Evolutionary conservation across 2,888 invertebrate species (phyloP).

Genomic region (Synanthedon vespiformis): DNA sequence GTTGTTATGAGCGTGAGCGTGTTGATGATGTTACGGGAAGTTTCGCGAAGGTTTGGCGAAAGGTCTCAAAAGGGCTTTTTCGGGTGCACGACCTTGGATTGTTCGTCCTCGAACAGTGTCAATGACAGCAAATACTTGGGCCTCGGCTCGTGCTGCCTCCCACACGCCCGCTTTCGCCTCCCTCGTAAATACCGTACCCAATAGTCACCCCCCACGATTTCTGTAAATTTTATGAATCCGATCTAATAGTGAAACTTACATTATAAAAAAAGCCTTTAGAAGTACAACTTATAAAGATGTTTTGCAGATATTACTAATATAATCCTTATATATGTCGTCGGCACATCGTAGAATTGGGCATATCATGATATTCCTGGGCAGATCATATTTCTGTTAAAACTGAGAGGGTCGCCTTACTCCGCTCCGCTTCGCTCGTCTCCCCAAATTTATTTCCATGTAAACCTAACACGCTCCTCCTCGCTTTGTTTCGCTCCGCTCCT

Average conservation of each 20-base stretch:
- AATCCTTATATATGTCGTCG: too few species aligned
- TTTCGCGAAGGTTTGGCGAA: slow-evolving; percentile 1
- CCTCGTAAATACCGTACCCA: slow-evolving; percentile 13
- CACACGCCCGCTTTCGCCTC: slow-evolving; percentile 16
- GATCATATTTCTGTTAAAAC: too few species aligned
- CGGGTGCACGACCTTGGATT: slow-evolving; percentile 49
- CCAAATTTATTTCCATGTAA: too few species aligned
- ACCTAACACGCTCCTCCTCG: too few species aligned
- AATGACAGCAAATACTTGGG: slow-evolving; percentile 48
- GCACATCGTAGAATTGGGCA: too few species aligned
- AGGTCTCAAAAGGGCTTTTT: slow-evolving; percentile 16
- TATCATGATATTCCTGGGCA: too few species aligned
- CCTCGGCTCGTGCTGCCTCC: slow-evolving; percentile 30
- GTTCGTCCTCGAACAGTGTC: slow-evolving; percentile 57
- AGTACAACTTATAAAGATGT: too few species aligned
- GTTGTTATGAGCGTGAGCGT: background rate
- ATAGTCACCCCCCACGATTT: slow-evolving; percentile 19
- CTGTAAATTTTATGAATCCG: slow-evolving; percentile 35
- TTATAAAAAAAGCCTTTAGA: too few species aligned
- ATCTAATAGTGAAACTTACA: slow-evolving; percentile 1
- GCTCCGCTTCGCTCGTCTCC: too few species aligned
- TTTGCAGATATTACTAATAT: too few species aligned
- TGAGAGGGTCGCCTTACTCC: too few species aligned
- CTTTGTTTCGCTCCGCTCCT: too few species aligned
- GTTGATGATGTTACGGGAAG: slow-evolving; percentile 3